Conservation (phyloP, 2,888 invertebrate species). For the Meiosimyza decipiens region DNA sequence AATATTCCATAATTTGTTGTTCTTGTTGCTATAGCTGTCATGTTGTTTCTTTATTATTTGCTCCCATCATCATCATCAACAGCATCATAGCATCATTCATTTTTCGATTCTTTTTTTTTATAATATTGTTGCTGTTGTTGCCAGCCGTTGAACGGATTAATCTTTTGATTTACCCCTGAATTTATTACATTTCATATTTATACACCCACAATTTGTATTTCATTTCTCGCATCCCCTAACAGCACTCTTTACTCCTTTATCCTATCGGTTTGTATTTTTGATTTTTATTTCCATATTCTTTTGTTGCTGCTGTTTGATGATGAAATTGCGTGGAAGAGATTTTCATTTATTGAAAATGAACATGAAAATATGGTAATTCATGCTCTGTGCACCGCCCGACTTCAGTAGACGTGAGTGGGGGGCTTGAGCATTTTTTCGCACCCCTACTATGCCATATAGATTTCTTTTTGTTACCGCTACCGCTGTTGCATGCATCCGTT, state of each 20-base stretch:
- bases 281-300: constrained; percentile 39
- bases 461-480: neutral
- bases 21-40: constrained; percentile 17
- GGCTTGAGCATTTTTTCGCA: no score
- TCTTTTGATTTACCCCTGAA: constrained; percentile 59
- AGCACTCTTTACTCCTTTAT: neutral
- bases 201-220: constrained; percentile 13
- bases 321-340: constrained; percentile 59
- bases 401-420: no score
- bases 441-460: neutral
- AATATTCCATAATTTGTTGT: constrained; percentile 56
- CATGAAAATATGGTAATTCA: constrained; percentile 37
- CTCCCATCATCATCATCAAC: constrained; percentile 13
- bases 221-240: neutral
- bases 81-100: neutral
- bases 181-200: constrained; percentile 25
- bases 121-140: constrained; percentile 19
- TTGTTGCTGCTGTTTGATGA: constrained; percentile 21
- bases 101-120: neutral
- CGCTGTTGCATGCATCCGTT: neutral
- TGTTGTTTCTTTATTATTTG: neutral
- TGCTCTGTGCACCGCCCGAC: neutral
- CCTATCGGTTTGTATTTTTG: neutral
- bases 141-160: constrained; percentile 55
- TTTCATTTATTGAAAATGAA: constrained; percentile 43